Evolutionary conservation across 2,888 invertebrate genomes (phyloP).

Genomic region (Tiliacea aurago): DNA sequence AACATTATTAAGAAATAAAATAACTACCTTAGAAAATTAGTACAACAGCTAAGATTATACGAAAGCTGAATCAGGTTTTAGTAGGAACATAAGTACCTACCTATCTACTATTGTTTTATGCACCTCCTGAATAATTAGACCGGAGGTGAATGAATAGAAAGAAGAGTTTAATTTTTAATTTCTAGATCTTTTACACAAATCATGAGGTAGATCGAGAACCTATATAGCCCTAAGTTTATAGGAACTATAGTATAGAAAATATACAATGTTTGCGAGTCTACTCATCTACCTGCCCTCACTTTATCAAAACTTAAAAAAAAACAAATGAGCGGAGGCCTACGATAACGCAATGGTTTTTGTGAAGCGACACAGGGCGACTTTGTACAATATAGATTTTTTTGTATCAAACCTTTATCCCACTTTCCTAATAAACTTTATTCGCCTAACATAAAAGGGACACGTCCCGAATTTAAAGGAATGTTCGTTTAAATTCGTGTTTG

Average conservation of each 20-base stretch:
- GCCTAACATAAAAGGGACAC: conserved; percentile 74
- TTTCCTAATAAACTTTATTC: conserved; percentile 89
- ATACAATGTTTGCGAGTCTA: conserved; percentile 83
- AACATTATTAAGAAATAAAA: background rate
- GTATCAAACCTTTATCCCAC: conserved; percentile 85
- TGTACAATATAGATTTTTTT: conserved; percentile 85
- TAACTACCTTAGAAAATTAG: background rate
- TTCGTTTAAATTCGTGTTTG: conserved; percentile 63
- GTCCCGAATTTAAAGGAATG: conserved; percentile 52
- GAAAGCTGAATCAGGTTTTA: background rate
- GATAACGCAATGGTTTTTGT: conserved; percentile 85
- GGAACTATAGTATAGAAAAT: conserved; percentile 37
- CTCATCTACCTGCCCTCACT: conserved; percentile 85
- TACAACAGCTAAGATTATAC: too few relatives aligned
- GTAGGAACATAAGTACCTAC: too few relatives aligned
- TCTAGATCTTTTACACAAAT: background rate
- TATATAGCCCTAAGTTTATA: background rate
- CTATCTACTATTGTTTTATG: background rate
- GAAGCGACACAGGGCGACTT: conserved; percentile 87
- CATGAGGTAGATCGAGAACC: background rate
- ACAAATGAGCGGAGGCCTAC: conserved; percentile 85
- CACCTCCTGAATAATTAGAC: background rate
- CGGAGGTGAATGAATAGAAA: background rate
- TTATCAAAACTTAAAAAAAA: conserved; percentile 86
- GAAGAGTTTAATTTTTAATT: background rate